These are phyloP conservation scores for Eupleurogrammus muticus DNA, from an alignment of 2,797 vertebrate species.

Conservation along the genomic window DNA sequence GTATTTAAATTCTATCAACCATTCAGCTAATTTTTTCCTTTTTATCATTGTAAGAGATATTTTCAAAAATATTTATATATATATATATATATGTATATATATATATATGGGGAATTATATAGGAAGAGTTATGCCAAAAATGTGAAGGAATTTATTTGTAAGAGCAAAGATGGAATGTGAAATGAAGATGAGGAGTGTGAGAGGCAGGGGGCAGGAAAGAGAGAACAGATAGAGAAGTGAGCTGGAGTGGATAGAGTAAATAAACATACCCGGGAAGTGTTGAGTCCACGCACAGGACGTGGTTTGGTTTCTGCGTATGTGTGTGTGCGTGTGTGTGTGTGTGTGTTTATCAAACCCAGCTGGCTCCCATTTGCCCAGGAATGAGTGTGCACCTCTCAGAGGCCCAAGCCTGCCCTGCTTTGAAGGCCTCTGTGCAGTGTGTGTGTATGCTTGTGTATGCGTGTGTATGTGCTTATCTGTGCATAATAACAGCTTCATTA, in stretches of 20 bases:
- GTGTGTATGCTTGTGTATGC: conserved; percentile 28
- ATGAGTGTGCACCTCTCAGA: conserved; percentile 83
- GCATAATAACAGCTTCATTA: conserved; percentile 72
- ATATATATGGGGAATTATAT: too few species aligned
- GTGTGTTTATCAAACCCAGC: conserved; percentile 82
- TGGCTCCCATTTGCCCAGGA: conserved; percentile 84
- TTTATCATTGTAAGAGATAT: background rate
- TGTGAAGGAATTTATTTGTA: conserved; percentile 54
- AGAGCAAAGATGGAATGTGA: conserved; percentile 40
- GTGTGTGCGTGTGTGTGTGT: conserved; percentile 53
- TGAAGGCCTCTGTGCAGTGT: conserved; percentile 74
- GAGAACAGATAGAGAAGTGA: conserved; percentile 78
- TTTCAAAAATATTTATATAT: background rate
- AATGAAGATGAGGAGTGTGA: conserved; percentile 32
- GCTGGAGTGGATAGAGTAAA: conserved; percentile 73
- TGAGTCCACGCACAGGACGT: conserved; percentile 80
- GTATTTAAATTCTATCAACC: background rate
- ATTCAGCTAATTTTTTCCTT: background rate
- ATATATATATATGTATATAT: conserved; percentile 12
- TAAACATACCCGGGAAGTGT: conserved; percentile 81
- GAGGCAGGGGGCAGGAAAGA: conserved; percentile 65
- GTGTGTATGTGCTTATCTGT: conserved; percentile 36
- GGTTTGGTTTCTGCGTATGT: conserved; percentile 68
- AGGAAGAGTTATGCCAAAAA: conserved; percentile 46
- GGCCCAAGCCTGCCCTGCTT: conserved; percentile 74